These are phyloP conservation scores for Eulemur macaco DNA, from an alignment of 2,113 vertebrate genomes.

Conservation along the genomic window DNA sequence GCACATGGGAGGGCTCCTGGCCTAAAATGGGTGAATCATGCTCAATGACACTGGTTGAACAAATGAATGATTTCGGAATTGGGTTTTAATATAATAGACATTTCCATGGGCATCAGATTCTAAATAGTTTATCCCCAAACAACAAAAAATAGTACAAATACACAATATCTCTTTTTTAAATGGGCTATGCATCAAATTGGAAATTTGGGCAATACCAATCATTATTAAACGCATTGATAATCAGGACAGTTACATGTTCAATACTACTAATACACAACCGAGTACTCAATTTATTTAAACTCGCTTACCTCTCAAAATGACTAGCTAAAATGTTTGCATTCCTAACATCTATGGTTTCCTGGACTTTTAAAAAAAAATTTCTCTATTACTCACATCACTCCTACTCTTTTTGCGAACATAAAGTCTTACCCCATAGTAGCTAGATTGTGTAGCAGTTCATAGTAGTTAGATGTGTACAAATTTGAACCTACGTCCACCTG, in stretches of 20 bases:
- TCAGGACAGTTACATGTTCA: not conserved
- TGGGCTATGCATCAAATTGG: not conserved
- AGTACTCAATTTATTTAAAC: not conserved
- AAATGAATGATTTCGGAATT: not conserved
- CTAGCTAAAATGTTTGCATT: not conserved
- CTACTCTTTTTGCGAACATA: constrained; percentile 4
- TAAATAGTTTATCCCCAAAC: not conserved
- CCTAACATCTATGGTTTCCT: not conserved
- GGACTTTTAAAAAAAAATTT: not conserved
- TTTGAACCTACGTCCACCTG: not conserved
- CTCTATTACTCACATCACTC: not conserved
- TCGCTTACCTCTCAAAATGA: not conserved
- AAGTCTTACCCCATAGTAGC: not conserved
- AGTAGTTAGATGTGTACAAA: not conserved
- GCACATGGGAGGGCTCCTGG: not conserved
- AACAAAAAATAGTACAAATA: not conserved
- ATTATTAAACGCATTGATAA: not conserved
- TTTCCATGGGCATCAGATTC: not conserved
- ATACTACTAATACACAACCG: not conserved
- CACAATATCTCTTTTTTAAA: not conserved
- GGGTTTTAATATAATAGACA: not conserved
- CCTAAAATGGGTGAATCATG: fast-evolving
- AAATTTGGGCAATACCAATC: not conserved
- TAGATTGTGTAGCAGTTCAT: not conserved
- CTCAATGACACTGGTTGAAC: not conserved